Evolutionary conservation across 1,140 invertebrate genomes (phyloP).

Genomic region (Bombus confusus): DNA sequence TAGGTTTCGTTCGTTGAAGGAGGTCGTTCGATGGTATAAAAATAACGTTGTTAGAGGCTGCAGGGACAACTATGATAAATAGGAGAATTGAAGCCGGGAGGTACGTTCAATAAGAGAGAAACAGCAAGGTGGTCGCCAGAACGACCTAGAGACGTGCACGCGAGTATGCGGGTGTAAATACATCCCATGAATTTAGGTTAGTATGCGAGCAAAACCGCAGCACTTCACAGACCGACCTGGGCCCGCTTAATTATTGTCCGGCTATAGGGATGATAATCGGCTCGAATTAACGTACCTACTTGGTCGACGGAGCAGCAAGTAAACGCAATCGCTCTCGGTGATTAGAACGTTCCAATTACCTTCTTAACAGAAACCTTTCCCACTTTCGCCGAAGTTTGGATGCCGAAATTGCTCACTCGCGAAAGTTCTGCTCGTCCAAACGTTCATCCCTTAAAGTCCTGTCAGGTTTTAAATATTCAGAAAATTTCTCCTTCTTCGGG

Average conservation of each 20-base stretch:
- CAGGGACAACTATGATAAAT: not conserved
- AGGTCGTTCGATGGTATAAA: not conserved
- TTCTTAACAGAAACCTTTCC: constrained; percentile 36
- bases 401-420: not conserved
- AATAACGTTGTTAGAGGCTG: constrained; percentile 16
- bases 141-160: constrained; percentile 53
- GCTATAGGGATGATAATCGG: constrained; percentile 72
- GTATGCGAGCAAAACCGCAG: constrained; percentile 77
- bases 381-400: not conserved
- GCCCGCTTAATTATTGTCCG: constrained; percentile 76
- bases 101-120: not conserved
- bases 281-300: constrained; percentile 62
- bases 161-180: constrained; percentile 75
- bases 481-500: too few species aligned
- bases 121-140: constrained; percentile 5
- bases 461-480: not conserved
- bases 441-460: not conserved
- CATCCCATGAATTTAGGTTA: constrained; percentile 79
- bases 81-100: constrained; percentile 27
- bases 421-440: not conserved
- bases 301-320: constrained; percentile 45
- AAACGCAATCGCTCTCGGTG: constrained; percentile 14
- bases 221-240: constrained; percentile 69
- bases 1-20: not conserved
- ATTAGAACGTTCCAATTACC: constrained; percentile 50